Percentiles rank a stretch among this genome's conserved stretches.
Evolutionary conservation across 2,113 vertebrate species (phyloP).

Genomic region (Sander vitreus): DNA sequence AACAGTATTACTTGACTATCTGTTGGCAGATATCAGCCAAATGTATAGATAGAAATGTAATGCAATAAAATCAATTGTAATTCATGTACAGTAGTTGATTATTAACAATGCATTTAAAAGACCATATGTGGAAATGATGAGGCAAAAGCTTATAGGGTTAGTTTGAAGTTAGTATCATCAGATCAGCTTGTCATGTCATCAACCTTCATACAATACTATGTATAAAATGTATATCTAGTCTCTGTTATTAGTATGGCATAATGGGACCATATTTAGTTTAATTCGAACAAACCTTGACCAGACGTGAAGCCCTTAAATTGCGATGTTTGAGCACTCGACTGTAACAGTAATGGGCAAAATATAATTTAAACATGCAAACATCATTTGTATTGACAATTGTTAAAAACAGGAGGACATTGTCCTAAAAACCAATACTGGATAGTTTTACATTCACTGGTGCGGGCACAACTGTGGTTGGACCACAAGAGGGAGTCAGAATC

Average conservation of each 20-base stretch:
- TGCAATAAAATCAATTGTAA: not conserved
- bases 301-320: no score
- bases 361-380: not conserved
- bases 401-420: not conserved
- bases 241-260: not conserved
- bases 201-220: not conserved
- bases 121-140: not conserved
- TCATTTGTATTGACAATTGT: not conserved
- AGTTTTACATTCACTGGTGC: not conserved
- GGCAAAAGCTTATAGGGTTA: not conserved
- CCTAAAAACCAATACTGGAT: no score
- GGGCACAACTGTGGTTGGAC: not conserved
- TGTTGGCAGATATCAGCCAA: not conserved
- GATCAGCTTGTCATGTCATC: not conserved
- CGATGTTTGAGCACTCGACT: not conserved
- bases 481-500: constrained; percentile 69
- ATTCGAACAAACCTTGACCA: not conserved
- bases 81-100: not conserved
- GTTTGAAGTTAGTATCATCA: not conserved
- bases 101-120: not conserved
- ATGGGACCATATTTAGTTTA: not conserved
- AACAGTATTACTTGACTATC: not conserved
- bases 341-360: not conserved
- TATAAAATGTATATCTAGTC: not conserved
- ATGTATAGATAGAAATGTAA: constrained; percentile 10